Base-by-base conservation (phyloP, 2,797 vertebrate species). In the Smutsia temminckii region DNA sequence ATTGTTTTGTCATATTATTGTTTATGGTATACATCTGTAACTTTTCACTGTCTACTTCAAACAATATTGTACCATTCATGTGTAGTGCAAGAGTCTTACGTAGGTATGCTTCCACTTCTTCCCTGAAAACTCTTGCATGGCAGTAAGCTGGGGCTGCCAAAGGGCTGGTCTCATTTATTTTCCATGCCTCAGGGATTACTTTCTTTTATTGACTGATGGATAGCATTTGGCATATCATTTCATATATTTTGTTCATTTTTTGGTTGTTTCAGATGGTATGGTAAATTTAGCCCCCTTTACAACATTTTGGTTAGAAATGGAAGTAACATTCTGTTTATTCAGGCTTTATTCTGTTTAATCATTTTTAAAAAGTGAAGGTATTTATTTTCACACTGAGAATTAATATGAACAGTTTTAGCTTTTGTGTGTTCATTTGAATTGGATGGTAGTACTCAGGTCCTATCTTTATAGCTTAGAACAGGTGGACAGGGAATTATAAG, bases 311-410 rank as follows among this genome's bases (percentile, higher is more conserved):
- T 27, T 78, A 42, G 49, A 87, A 66, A 80, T 64, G n/a, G 37
- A 90, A 84, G 37, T 68, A 63, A n/a, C 23, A 51, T 92, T 63
- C 21, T 49, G 37, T 89, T 42, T 63, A 72, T 59, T 75, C 21
- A 89, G 20, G 46, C 59, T 92, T 97, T 72, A 64, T 66, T 92
- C 27, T 68, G n/a, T 42, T 40, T 72, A 83, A 61, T 57, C 37
- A 57, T 75, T 85, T 46, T 40, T 40, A 20, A 9, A 29, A 77
- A 53, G 13, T 53, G 51, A 87, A 78, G 27, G 17, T 16, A 40
- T 61, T 91, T 89, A 27, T 89, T 81, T 90, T 71, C 32, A 37
- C 75, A 9, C 59, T 74, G 42, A 61, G n/a, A 71, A 20, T 79
- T 27, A 68, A 77, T 17, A 2, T 34, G 11, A 72, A 40, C 16